These are phyloP conservation scores for Notolepis coatsorum DNA, from an alignment of 2,797 vertebrate species.

Conservation along the genomic window DNA sequence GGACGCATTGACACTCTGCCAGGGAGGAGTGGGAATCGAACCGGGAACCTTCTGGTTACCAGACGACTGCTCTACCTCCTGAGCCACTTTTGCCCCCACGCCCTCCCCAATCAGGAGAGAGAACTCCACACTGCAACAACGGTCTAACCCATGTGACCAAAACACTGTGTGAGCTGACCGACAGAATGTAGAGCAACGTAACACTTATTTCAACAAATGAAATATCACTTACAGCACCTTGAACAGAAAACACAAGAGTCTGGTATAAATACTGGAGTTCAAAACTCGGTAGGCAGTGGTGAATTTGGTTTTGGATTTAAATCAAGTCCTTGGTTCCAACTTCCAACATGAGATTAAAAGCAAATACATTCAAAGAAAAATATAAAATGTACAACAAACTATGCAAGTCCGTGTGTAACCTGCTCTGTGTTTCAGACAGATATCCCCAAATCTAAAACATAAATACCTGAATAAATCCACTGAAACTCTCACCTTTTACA, in stretches of 20 bases:
- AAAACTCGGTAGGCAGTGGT: constrained; percentile 18
- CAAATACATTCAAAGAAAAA: constrained; percentile 13
- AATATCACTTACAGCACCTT: too few relatives aligned
- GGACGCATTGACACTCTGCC: too few relatives aligned
- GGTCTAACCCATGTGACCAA: too few relatives aligned
- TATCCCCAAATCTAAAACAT: constrained; percentile 3
- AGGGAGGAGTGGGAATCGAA: too few relatives aligned
- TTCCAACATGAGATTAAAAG: not conserved
- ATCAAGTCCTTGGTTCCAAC: constrained; percentile 13
- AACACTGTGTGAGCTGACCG: too few relatives aligned
- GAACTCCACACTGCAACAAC: too few relatives aligned
- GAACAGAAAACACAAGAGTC: constrained; percentile 19
- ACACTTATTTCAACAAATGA: too few relatives aligned
- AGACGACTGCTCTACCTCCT: too few relatives aligned
- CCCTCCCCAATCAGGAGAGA: too few relatives aligned
- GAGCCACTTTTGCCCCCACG: too few relatives aligned
- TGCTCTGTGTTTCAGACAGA: not conserved
- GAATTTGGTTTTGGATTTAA: constrained; percentile 1
- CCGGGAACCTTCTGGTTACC: too few relatives aligned
- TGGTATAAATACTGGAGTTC: constrained; percentile 25
- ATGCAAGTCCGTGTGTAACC: not conserved
- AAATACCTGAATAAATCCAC: constrained; percentile 14
- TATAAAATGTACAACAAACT: constrained; percentile 1
- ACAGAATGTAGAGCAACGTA: too few relatives aligned
- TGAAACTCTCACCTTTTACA: not conserved